phyloP scores from a whole-genome alignment of 2,888 invertebrate genomes.

The Lysandra bellargus region DNA sequence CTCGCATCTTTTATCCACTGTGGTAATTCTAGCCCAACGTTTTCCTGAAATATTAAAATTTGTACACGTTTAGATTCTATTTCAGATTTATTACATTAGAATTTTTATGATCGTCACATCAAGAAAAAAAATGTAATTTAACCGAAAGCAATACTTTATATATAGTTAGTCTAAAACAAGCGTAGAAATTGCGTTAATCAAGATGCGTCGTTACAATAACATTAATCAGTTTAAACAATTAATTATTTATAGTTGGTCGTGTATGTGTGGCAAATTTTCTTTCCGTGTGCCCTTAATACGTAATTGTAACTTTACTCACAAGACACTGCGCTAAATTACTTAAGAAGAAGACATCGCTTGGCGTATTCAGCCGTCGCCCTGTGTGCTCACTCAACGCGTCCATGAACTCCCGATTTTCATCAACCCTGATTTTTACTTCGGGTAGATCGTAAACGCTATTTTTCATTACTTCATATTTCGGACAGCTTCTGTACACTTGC shows the following conservation, averaged over 20 bases:
- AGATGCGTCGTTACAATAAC: too few species aligned
- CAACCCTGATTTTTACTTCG: slow-evolving; percentile 52
- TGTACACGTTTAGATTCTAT: too few species aligned
- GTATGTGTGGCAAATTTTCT: background rate
- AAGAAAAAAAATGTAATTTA: too few species aligned
- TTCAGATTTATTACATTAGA: too few species aligned
- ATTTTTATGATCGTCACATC: too few species aligned
- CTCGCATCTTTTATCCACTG: slow-evolving; percentile 62
- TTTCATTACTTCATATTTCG: slow-evolving; percentile 56
- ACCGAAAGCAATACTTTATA: too few species aligned
- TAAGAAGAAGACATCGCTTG: slow-evolving; percentile 68
- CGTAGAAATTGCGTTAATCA: too few species aligned
- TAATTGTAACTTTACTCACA: slow-evolving; percentile 51
- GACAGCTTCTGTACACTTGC: slow-evolving; percentile 69
- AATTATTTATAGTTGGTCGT: too few species aligned
- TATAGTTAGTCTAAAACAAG: too few species aligned
- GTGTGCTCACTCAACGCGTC: slow-evolving; percentile 53
- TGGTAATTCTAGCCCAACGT: slow-evolving; percentile 58
- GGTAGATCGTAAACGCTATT: slow-evolving; percentile 55
- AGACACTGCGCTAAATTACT: slow-evolving; percentile 72
- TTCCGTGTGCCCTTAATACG: background rate
- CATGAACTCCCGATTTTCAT: slow-evolving; percentile 56
- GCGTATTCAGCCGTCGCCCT: slow-evolving; percentile 58
- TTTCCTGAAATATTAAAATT: slow-evolving; percentile 34
- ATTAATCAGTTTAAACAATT: too few species aligned